A percentile compares a stretch with the other conserved stretches of the same genome.
Conservation (phyloP, 2,888 invertebrate genomes). For the Caenorhabditis wallacei region DNA sequence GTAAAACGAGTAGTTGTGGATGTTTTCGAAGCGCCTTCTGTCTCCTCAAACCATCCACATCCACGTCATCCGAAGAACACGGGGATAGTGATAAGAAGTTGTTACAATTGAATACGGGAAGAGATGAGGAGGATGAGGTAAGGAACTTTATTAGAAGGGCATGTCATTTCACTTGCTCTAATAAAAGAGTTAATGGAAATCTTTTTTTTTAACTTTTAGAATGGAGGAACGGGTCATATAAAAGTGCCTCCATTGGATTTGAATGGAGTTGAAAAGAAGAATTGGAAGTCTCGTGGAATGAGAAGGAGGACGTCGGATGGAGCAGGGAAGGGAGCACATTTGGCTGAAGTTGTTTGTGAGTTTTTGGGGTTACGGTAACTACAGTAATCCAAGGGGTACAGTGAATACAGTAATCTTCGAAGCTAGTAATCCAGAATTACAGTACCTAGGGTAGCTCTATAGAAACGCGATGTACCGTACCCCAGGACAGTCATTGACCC, state of each 20-base stretch:
- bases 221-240: neutral
- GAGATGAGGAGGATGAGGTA: constrained; percentile 43
- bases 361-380: neutral
- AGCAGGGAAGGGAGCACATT: constrained; percentile 12
- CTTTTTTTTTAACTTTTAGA: neutral
- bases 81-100: constrained; percentile 59
- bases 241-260: constrained; percentile 59
- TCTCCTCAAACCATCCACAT: constrained; percentile 61
- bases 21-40: constrained; percentile 63
- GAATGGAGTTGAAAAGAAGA: constrained; percentile 39
- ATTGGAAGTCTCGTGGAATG: neutral
- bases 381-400: constrained; percentile 9
- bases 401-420: no score
- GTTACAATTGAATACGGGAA: constrained; percentile 23
- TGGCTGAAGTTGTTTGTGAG: constrained; percentile 55
- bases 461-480: no score
- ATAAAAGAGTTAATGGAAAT: no score
- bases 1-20: constrained; percentile 57
- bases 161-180: no score
- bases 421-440: no score
- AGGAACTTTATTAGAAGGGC: neutral
- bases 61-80: constrained; percentile 37
- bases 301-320: constrained; percentile 16
- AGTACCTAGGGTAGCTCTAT: no score
- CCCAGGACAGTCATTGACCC: no score